Conservation (phyloP, 2,797 vertebrate genomes). For the Platalea minor region DNA sequence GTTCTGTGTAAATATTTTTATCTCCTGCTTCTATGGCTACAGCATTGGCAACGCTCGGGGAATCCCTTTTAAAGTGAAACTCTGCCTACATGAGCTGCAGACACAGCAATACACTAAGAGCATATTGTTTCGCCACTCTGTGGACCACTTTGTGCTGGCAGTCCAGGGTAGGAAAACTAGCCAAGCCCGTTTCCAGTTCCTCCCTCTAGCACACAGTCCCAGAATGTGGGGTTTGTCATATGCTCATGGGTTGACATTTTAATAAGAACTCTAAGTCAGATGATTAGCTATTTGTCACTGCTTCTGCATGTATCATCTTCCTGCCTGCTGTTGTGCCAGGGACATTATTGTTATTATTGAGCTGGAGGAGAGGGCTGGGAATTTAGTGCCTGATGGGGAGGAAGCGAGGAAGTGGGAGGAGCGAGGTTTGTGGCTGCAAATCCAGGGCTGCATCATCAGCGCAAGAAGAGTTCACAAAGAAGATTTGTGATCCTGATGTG, state of each 20-base stretch:
- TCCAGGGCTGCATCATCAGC: background rate
- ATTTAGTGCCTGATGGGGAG: background rate
- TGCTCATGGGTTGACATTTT: constrained; percentile 18
- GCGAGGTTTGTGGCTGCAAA: background rate
- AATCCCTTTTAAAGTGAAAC: background rate
- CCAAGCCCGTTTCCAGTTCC: background rate
- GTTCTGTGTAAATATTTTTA: background rate
- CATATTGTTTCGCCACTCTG: background rate
- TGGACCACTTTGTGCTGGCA: background rate
- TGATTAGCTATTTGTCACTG: constrained; percentile 16
- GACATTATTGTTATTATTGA: background rate
- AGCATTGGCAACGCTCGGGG: background rate
- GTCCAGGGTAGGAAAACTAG: background rate
- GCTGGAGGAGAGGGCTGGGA: background rate
- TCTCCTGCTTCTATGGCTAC: background rate
- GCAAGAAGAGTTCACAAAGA: background rate
- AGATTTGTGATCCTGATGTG: background rate
- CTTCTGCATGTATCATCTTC: constrained; percentile 34
- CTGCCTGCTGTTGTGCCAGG: background rate
- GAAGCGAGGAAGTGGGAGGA: background rate
- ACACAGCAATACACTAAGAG: background rate
- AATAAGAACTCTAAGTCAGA: background rate
- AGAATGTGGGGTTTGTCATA: background rate
- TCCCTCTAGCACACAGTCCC: background rate
- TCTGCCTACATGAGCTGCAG: background rate